A percentile compares a stretch with the other conserved stretches of the same genome.
Conservation (phyloP, 2,113 vertebrate genomes). For the Bufo gargarizans region DNA sequence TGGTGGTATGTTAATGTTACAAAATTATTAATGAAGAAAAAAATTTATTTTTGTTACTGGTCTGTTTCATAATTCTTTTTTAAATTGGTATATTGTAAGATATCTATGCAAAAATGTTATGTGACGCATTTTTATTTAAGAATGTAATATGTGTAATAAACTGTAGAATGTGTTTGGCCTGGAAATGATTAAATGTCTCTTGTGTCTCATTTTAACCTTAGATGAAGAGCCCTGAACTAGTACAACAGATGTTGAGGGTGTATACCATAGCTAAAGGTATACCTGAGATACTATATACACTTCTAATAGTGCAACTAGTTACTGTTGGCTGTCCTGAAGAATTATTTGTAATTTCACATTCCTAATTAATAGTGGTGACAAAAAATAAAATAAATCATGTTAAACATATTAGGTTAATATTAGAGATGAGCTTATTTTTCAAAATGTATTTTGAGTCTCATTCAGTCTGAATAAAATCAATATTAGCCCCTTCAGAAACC, state of each 20-base stretch:
- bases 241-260: neutral
- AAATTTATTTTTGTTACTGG: constrained; percentile 99
- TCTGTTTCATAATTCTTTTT: constrained; percentile 99
- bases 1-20: constrained; percentile 99
- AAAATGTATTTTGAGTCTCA: no score
- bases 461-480: no score
- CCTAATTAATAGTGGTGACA: neutral
- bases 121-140: constrained; percentile 99
- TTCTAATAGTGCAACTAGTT: neutral
- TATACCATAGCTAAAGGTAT: neutral
- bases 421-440: no score
- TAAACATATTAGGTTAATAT: no score
- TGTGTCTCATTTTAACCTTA: constrained; percentile 65
- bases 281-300: neutral
- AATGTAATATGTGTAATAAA: constrained; percentile 99
- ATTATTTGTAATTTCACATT: neutral
- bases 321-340: neutral
- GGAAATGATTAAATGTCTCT: constrained; percentile 72
- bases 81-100: constrained; percentile 99
- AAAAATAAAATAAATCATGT: neutral
- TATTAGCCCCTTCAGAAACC: no score
- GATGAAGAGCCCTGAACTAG: neutral
- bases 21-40: constrained; percentile 99
- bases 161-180: constrained; percentile 94
- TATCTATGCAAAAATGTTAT: constrained; percentile 99